phyloP scores from a whole-genome alignment of 2,888 invertebrate genomes.

The Pyrgus malvae region DNA sequence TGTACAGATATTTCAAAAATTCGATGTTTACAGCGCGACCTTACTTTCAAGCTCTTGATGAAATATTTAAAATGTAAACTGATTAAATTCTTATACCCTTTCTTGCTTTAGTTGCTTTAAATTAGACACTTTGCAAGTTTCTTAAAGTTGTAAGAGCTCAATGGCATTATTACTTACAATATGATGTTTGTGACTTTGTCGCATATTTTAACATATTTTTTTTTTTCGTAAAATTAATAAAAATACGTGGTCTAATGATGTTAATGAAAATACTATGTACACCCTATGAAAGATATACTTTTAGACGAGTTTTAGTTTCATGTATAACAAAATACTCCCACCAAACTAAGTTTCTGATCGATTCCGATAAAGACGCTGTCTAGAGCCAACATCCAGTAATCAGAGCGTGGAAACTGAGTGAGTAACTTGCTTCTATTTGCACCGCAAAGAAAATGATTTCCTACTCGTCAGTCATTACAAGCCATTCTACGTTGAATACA shows the following conservation, averaged over 20 bases:
- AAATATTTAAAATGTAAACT: background rate
- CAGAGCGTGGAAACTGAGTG: constrained; percentile 81
- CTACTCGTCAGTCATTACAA: constrained; percentile 34
- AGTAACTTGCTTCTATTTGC: constrained; percentile 61
- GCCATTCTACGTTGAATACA: constrained; percentile 14
- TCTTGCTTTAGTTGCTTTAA: no score
- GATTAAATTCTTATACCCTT: no score
- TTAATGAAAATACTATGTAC: no score
- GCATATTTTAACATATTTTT: no score
- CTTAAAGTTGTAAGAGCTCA: no score
- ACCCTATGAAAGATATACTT: background rate
- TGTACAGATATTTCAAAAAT: constrained; percentile 41
- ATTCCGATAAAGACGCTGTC: constrained; percentile 76
- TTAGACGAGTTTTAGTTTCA: constrained; percentile 4
- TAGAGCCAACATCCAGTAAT: constrained; percentile 81
- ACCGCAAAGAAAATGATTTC: constrained; percentile 50
- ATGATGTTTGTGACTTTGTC: no score
- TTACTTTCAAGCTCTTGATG: background rate
- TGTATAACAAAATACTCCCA: constrained; percentile 25
- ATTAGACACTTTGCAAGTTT: no score
- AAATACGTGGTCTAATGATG: no score
- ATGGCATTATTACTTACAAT: no score
- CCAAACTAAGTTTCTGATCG: constrained; percentile 57
- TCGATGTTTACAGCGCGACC: constrained; percentile 33
- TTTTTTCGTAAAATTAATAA: no score